Evolutionary conservation across 2,797 vertebrate species (phyloP).

Genomic region (Squalus acanthias): DNA sequence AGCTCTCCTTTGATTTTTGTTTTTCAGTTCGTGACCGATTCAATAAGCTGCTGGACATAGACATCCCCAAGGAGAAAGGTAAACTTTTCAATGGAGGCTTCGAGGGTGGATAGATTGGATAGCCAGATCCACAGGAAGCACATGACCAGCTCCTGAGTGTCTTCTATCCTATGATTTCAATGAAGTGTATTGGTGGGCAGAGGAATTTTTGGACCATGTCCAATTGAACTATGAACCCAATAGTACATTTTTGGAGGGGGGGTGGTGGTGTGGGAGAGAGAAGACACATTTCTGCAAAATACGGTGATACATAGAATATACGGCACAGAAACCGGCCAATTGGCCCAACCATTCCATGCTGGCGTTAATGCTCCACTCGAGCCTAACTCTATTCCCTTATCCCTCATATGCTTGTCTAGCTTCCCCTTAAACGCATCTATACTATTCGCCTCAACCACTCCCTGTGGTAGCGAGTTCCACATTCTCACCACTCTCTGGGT

Average conservation of each 20-base stretch:
- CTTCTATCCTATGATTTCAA: not conserved
- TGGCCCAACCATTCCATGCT: not conserved
- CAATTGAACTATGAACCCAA: not conserved
- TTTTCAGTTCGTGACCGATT: slow-evolving; percentile 58
- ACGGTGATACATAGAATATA: not conserved
- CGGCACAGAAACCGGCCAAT: not conserved
- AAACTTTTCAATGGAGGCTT: slow-evolving; percentile 37
- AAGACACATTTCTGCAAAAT: not conserved
- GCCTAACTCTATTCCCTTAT: no score
- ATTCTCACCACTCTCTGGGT: no score
- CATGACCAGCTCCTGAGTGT: not conserved
- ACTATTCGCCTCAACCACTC: no score
- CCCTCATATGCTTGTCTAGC: no score
- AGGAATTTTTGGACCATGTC: not conserved
- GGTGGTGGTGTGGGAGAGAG: not conserved
- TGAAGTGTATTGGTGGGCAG: not conserved
- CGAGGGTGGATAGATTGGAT: not conserved
- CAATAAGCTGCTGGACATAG: slow-evolving; percentile 58
- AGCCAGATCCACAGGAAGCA: not conserved
- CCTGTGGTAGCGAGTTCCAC: no score
- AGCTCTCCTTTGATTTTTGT: slow-evolving; percentile 39
- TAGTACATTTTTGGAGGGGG: not conserved
- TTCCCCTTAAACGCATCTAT: no score
- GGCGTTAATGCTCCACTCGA: no score
- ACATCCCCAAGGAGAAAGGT: slow-evolving; percentile 56